Percentiles rank a stretch among this genome's conserved stretches.
phyloP scores from a whole-genome alignment of 2,113 vertebrate species.

The Aegypius monachus region DNA sequence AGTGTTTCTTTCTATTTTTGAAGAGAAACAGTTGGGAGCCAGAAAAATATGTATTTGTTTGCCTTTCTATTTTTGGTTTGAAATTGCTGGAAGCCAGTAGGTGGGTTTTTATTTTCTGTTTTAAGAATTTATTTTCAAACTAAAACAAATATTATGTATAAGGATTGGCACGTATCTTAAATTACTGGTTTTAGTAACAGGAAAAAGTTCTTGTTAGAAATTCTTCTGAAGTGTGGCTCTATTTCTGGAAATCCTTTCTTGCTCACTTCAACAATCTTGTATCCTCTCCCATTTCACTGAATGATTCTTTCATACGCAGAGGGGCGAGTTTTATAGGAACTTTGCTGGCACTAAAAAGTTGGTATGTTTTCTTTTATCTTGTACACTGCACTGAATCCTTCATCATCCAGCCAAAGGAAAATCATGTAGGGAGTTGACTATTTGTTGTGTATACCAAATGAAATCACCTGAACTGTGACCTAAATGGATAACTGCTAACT shows the following conservation, averaged over 20 bases:
- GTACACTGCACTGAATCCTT: neutral
- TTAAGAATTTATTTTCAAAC: slow-evolving; percentile 19
- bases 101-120: neutral
- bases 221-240: neutral
- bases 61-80: slow-evolving; percentile 42
- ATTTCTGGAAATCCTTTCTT: slow-evolving; percentile 20
- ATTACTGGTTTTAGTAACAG: neutral
- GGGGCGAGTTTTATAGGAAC: neutral
- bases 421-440: neutral
- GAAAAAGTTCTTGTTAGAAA: neutral
- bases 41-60: slow-evolving; percentile 26
- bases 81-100: slow-evolving; percentile 38
- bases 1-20: slow-evolving; percentile 33
- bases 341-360: neutral
- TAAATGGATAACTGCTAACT: neutral
- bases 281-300: neutral
- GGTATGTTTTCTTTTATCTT: neutral
- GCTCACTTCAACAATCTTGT: neutral
- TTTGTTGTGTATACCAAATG: neutral
- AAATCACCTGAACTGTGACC: neutral
- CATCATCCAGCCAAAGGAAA: neutral
- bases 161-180: neutral
- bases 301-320: neutral
- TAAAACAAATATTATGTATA: slow-evolving; percentile 15
- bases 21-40: neutral